These are phyloP conservation scores for Sympetrum striolatum DNA, from an alignment of 2,888 invertebrate species.

Conservation along the genomic window DNA sequence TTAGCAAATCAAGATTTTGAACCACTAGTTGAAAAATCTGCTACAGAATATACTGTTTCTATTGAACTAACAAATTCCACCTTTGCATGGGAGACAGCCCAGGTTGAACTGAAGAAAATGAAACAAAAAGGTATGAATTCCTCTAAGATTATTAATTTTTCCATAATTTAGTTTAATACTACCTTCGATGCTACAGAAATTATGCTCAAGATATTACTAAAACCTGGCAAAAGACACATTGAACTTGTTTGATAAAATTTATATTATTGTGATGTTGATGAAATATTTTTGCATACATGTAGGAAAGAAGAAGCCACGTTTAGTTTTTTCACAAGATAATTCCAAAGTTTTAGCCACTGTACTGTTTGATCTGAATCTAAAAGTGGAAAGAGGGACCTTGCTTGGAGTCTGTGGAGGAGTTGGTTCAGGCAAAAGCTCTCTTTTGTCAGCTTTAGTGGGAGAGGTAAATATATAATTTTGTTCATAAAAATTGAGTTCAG, in stretches of 20 bases:
- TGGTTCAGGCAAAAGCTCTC: slow-evolving; percentile 59
- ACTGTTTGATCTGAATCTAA: slow-evolving; percentile 51
- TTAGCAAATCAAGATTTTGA: neutral
- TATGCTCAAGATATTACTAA: no score
- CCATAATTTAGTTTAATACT: no score
- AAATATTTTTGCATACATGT: neutral
- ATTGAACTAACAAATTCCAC: slow-evolving; percentile 58
- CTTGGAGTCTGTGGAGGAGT: slow-evolving; percentile 58
- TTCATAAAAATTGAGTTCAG: no score
- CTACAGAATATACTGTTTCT: slow-evolving; percentile 50
- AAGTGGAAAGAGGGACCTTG: slow-evolving; percentile 54
- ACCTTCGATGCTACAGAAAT: no score
- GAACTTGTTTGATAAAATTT: neutral
- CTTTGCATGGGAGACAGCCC: slow-evolving; percentile 57
- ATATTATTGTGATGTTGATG: neutral
- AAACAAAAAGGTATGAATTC: slow-evolving; percentile 10
- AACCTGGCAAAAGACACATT: no score
- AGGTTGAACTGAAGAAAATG: neutral
- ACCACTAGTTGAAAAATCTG: neutral
- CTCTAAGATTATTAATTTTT: no score
- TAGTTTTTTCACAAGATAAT: neutral
- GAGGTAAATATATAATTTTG: slow-evolving; percentile 53
- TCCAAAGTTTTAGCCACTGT: slow-evolving; percentile 31
- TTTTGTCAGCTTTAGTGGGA: slow-evolving; percentile 58
- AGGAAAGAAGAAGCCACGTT: neutral